Percentiles rank a stretch among this genome's conserved stretches.
Conservation (phyloP, 1,140 invertebrate species). For the Pemphigus obesinymphae region DNA sequence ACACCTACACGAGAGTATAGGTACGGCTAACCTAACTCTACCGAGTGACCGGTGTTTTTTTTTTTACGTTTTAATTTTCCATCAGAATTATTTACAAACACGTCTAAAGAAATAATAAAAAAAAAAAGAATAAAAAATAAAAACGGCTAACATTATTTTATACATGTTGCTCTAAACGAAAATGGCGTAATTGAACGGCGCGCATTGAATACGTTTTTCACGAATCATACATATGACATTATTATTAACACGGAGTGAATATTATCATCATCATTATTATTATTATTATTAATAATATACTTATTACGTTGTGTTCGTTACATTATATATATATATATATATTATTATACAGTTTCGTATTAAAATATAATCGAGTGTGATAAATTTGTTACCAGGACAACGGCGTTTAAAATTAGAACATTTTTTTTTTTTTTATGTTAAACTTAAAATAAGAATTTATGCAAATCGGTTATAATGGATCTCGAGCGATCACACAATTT, state of each 20-base stretch:
- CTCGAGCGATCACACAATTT: background rate
- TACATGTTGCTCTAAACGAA: background rate
- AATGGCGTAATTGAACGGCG: background rate
- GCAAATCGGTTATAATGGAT: constrained; percentile 13
- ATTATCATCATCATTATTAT: no score
- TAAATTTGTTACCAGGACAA: no score
- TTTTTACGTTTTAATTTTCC: background rate
- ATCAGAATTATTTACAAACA: background rate
- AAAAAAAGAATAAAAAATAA: no score
- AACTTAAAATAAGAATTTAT: background rate
- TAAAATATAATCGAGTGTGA: no score
- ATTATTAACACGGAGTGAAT: no score
- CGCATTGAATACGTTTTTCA: background rate
- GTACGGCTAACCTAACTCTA: no score
- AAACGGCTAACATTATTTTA: background rate
- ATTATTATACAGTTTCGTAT: no score
- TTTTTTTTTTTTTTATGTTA: no score
- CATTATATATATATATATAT: background rate
- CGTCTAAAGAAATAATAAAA: no score
- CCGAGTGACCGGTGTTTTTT: background rate
- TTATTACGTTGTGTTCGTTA: background rate
- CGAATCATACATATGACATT: no score
- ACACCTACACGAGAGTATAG: background rate
- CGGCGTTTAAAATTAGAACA: no score
- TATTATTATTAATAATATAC: no score